Evolutionary conservation across 1,140 invertebrate species (phyloP), one percentile per base, ranked within the genome.

Genomic region (Brachionus sp.): DNA sequence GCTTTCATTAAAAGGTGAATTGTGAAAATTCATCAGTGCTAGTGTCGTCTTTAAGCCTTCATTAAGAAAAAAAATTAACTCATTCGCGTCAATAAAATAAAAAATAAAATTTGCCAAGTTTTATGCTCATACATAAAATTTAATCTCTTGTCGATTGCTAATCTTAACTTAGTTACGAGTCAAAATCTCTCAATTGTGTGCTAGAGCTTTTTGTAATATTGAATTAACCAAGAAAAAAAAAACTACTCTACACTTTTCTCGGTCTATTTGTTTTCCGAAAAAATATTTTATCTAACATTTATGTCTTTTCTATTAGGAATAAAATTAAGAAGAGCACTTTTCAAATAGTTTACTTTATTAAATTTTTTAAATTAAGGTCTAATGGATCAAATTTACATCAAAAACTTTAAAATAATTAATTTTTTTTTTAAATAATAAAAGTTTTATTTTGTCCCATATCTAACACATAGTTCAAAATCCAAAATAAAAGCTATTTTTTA

Each of bases 121-220:
- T 57, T 66, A 33, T 37, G 33, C 29, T 66, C 64, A 66, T 66
- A 66, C 33, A 66, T 25, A 66, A 37, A 66, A 16, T 12, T 16
- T 66, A 66, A 66, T 33, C 50, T 57, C 50, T 57, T 57, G 50
- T 57, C 12, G 33, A 66, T 33, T 33, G 33, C 25, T 66, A 37
- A 66, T 66, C 64, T 37, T 33, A 66, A 37, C 64, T 33, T 66
- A 33, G 64, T 66, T 66, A 66, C 64, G 64, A 66, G 64, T 66
- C 25, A 33, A 33, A 66, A n/a, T 66, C 64, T 33, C 64, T 66
- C 64, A 35, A 19, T 53, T 53, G n/a, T 53, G 10, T 19, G n/a
- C 12, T 6, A 42, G 6, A 42, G 29, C 29, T 42, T 23, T n/a
- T 10, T 1, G 50, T 5, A 0, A 19, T 7, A 19, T 57, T 9